phyloP scores from a whole-genome alignment of 1,140 invertebrate species.

The Aphis craccivora region DNA sequence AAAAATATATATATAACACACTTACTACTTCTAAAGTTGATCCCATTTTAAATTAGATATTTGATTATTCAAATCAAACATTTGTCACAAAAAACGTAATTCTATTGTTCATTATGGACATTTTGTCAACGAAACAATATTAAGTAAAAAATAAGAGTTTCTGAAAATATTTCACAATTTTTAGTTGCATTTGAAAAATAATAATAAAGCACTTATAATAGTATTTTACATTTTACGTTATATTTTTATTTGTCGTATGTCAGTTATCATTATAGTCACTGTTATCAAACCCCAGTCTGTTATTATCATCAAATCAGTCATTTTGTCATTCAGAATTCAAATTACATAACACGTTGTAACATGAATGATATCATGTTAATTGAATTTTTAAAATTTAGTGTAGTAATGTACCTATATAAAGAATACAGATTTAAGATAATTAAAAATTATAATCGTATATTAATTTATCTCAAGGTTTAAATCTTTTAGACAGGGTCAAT shows the following conservation, averaged over 20 bases:
- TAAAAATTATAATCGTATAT: background rate
- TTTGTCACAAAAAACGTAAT: background rate
- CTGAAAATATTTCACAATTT: background rate
- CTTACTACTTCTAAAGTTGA: conserved; percentile 24
- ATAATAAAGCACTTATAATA: background rate
- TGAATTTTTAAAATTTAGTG: background rate
- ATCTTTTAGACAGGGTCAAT: background rate
- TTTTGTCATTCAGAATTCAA: background rate
- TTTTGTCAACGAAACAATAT: background rate
- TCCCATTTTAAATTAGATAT: conserved; percentile 19
- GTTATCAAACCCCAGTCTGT: background rate
- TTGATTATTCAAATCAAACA: background rate
- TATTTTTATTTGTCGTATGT: background rate
- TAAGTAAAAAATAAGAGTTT: background rate
- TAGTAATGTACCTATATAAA: background rate
- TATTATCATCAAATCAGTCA: background rate
- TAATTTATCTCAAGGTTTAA: background rate
- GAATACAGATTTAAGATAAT: background rate
- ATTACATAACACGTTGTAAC: background rate
- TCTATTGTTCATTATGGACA: background rate
- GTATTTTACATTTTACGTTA: background rate
- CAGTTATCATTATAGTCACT: background rate
- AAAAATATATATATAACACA: background rate
- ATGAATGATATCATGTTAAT: background rate
- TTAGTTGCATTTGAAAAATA: background rate